Evolutionary conservation across 2,797 vertebrate species (phyloP).

Genomic region (Halcyon smyrnensis): DNA sequence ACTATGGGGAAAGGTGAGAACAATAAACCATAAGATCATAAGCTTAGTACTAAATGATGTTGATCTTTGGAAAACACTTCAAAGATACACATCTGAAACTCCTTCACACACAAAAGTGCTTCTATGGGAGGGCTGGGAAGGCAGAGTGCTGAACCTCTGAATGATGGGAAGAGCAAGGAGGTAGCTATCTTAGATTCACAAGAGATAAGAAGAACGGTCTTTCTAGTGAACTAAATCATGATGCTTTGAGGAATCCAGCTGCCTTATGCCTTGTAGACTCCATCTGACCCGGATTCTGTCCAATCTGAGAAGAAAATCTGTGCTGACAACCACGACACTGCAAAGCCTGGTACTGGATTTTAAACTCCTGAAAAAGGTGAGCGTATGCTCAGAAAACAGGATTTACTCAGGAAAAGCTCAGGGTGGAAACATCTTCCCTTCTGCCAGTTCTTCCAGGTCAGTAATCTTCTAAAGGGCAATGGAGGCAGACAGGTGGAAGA

Average conservation of each 20-base stretch:
- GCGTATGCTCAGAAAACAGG: neutral
- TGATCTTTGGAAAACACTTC: slow-evolving; percentile 38
- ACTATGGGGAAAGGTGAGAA: slow-evolving; percentile 20
- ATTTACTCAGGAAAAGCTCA: neutral
- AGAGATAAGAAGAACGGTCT: neutral
- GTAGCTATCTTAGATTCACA: neutral
- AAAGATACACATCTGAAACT: slow-evolving; percentile 10
- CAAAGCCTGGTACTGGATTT: neutral
- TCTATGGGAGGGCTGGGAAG: neutral
- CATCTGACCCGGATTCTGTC: neutral
- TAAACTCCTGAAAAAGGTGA: neutral
- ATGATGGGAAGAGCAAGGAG: neutral
- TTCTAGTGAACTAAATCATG: neutral
- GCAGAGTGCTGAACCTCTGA: neutral
- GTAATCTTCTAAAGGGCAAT: neutral
- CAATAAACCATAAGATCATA: neutral
- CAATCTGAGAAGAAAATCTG: neutral
- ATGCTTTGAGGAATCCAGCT: neutral
- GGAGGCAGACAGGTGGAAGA: neutral
- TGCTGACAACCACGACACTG: neutral
- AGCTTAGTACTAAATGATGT: neutral
- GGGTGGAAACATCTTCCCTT: neutral
- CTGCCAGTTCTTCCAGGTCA: neutral
- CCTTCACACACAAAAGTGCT: neutral
- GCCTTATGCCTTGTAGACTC: neutral